Evolutionary conservation across 2,888 invertebrate species (phyloP).

Genomic region (Eumerus sabulonum): DNA sequence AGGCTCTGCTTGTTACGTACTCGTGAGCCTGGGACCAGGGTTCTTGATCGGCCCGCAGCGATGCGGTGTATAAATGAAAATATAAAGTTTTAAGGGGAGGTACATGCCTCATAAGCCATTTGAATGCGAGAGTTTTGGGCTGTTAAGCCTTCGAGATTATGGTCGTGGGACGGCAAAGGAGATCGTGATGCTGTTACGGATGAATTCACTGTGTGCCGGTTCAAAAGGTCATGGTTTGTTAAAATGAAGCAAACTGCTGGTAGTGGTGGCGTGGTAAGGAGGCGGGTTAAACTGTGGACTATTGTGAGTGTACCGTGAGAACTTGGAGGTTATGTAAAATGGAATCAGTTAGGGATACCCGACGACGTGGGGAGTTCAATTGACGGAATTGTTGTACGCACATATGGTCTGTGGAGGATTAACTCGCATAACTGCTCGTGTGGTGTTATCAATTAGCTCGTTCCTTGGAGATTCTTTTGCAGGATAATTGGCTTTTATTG

Average conservation of each 20-base stretch:
- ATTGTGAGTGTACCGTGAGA: slow-evolving; percentile 10
- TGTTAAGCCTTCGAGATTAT: slow-evolving; percentile 37
- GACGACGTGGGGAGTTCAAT: too few species aligned
- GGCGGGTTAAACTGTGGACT: background rate
- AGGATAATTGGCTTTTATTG: too few species aligned
- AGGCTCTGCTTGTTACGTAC: slow-evolving; percentile 56
- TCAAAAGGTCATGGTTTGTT: slow-evolving; percentile 50
- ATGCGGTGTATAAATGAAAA: slow-evolving; percentile 61
- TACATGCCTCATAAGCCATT: slow-evolving; percentile 45
- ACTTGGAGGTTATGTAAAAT: background rate
- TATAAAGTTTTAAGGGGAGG: slow-evolving; percentile 45
- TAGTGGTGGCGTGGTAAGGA: too few species aligned
- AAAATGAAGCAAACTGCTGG: background rate
- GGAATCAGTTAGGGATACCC: too few species aligned
- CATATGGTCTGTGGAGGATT: too few species aligned
- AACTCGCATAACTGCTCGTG: too few species aligned
- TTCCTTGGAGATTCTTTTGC: too few species aligned
- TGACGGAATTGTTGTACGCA: too few species aligned
- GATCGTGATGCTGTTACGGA: too few species aligned
- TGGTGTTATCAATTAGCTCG: too few species aligned
- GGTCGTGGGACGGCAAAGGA: slow-evolving; percentile 25
- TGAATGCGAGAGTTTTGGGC: slow-evolving; percentile 26
- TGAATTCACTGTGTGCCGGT: background rate
- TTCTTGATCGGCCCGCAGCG: slow-evolving; percentile 43
- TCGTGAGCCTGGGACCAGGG: slow-evolving; percentile 48